phyloP scores from a whole-genome alignment of 2,888 invertebrate species.

The Bhutanitis thaidina region DNA sequence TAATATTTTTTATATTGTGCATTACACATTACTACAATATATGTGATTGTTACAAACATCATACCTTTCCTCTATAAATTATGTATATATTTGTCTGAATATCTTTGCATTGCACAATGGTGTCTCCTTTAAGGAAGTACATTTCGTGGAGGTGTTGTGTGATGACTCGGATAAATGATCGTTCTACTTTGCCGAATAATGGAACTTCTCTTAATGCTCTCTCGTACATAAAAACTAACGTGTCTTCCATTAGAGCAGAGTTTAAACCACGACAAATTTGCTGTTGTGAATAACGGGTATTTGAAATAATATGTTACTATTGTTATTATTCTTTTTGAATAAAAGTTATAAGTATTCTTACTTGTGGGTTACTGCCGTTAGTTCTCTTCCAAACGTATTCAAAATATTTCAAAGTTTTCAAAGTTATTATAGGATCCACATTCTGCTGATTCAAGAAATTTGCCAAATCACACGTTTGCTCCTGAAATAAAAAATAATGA shows the following conservation, averaged over 20 bases:
- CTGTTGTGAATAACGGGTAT: slow-evolving; percentile 30
- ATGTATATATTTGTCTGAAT: slow-evolving; percentile 70
- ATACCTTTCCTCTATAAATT: slow-evolving; percentile 74
- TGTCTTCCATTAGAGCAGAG: slow-evolving; percentile 76
- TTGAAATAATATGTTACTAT: not conserved
- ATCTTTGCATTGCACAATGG: slow-evolving; percentile 69
- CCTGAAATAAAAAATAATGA: slow-evolving; percentile 38
- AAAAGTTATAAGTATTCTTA: slow-evolving; percentile 21
- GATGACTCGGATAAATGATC: slow-evolving; percentile 75
- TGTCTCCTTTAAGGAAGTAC: slow-evolving; percentile 72
- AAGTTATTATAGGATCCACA: slow-evolving; percentile 57
- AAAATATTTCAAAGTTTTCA: slow-evolving; percentile 69
- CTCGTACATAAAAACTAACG: slow-evolving; percentile 75
- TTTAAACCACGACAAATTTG: slow-evolving; percentile 71
- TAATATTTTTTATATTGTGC: too few relatives aligned
- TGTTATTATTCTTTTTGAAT: not conserved
- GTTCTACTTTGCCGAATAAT: slow-evolving; percentile 72
- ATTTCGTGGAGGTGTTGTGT: slow-evolving; percentile 73
- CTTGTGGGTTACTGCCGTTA: slow-evolving; percentile 71
- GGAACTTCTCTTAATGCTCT: slow-evolving; percentile 74
- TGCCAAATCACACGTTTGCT: slow-evolving; percentile 64
- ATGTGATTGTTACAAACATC: not conserved
- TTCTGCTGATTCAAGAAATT: slow-evolving; percentile 70
- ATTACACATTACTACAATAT: too few relatives aligned
- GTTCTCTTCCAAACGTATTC: slow-evolving; percentile 78